These are phyloP conservation scores for Chrysogorgia sp. DNA, from an alignment of 92 coral and sea anemone genomes.

Conservation along the genomic window DNA sequence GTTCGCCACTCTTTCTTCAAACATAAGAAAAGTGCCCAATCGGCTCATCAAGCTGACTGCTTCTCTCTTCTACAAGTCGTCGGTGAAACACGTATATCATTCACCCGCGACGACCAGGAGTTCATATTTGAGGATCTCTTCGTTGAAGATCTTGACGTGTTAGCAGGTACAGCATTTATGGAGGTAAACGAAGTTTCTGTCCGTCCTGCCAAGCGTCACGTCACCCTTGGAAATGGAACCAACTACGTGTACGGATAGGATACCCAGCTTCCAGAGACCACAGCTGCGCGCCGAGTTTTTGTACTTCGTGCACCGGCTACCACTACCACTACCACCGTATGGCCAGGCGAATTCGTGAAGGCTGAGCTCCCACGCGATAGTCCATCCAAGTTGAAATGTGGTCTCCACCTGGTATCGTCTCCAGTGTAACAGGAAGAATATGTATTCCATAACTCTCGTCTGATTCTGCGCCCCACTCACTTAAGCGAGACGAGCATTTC, in stretches of 20 bases:
- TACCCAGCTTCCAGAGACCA: not conserved
- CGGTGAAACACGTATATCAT: too few relatives aligned
- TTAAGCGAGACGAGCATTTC: too few relatives aligned
- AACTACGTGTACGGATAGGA: slow-evolving; percentile 12
- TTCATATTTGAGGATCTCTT: slow-evolving; percentile 59
- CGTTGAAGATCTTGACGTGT: slow-evolving; percentile 59
- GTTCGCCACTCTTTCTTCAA: slow-evolving; percentile 41
- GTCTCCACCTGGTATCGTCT: slow-evolving; percentile 18
- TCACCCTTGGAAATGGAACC: slow-evolving; percentile 49
- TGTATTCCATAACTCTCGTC: slow-evolving; percentile 42
- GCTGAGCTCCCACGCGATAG: slow-evolving; percentile 17
- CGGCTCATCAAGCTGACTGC: slow-evolving; percentile 54
- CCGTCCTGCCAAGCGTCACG: slow-evolving; percentile 55
- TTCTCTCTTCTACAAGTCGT: too few relatives aligned
- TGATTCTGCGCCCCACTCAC: too few relatives aligned
- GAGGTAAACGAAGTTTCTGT: slow-evolving; percentile 64
- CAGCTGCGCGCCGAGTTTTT: not conserved
- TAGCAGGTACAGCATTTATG: slow-evolving; percentile 65
- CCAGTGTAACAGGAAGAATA: slow-evolving; percentile 28
- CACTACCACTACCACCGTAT: slow-evolving; percentile 10
- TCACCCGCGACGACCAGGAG: too few relatives aligned
- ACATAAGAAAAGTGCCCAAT: slow-evolving; percentile 51
- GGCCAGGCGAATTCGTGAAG: slow-evolving; percentile 61
- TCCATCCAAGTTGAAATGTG: slow-evolving; percentile 23
- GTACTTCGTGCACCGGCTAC: not conserved